A percentile compares a stretch with the other conserved stretches of the same genome.
Conservation (phyloP, 53 echinoderm and acorn worm genomes). For the Patiria pectinifera region DNA sequence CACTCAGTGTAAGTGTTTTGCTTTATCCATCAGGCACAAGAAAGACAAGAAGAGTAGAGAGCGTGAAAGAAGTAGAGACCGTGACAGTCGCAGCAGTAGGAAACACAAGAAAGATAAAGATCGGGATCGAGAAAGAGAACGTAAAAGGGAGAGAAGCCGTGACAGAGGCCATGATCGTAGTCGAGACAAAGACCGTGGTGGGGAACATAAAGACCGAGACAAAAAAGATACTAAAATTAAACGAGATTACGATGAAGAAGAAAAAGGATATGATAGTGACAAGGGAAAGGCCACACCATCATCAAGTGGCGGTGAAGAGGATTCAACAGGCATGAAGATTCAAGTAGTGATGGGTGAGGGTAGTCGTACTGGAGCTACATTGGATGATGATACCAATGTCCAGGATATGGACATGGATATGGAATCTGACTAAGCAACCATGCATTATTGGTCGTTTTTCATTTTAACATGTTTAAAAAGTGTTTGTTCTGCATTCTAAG, state of each 20-base stretch:
- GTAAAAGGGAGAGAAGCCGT: constrained; percentile 63
- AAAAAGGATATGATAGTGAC: constrained; percentile 91
- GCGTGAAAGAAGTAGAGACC: constrained; percentile 78
- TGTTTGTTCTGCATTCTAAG: no score
- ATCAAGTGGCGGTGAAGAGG: constrained; percentile 58
- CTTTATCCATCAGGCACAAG: constrained; percentile 74
- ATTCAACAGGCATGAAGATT: constrained; percentile 59
- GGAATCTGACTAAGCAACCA: constrained; percentile 71
- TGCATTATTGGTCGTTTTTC: no score
- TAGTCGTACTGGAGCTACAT: constrained; percentile 38
- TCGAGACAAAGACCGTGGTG: constrained; percentile 54
- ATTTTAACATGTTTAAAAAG: no score
- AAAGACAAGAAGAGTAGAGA: constrained; percentile 89
- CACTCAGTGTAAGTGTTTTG: background rate
- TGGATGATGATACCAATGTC: constrained; percentile 73
- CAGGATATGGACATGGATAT: constrained; percentile 89
- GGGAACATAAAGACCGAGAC: constrained; percentile 53
- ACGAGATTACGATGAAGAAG: constrained; percentile 97
- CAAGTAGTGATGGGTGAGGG: constrained; percentile 63
- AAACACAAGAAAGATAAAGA: constrained; percentile 90
- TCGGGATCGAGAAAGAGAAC: constrained; percentile 73
- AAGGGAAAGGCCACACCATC: constrained; percentile 63
- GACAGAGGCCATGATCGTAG: constrained; percentile 44
- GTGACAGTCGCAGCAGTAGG: constrained; percentile 81
- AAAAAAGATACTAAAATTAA: constrained; percentile 79